Base-by-base conservation (phyloP, 2,113 vertebrate species). In the Progne subis region DNA sequence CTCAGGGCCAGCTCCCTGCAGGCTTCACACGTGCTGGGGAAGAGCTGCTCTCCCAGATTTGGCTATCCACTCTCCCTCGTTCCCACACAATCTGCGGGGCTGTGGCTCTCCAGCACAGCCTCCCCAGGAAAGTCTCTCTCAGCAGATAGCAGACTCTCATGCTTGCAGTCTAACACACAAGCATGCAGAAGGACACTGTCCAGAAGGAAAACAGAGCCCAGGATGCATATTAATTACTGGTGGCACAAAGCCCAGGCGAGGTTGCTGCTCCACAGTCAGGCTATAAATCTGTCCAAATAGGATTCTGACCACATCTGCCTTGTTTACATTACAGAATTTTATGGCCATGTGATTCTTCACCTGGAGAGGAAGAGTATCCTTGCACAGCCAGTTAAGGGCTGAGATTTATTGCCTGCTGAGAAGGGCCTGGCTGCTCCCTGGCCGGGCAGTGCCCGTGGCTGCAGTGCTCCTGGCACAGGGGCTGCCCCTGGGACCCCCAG, bases 271-370 rank as follows among this genome's bases (percentile, higher is more conserved):
- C 77, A 61, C 5, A 94, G 95, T 26, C 82, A 92, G 87, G 82
- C 77, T 46, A 91, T 96, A 96, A 97, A 97, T 96, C 97, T 97
- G 92, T 94, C 96, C 91, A 96, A 90, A 96, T 88, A 92, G 82
- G 91, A 96, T 94, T 96, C 76, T 88, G 91, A 95, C 86, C 67
- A 77, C 5, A 1, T 87, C 90, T 92, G 76, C 88, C 68, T 72
- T 94, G 93, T 97, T 97, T 97, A 94, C 87, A 86, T 92, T 82
- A 60, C 64, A 91, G 10, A 82, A 80, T 87, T 95, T 97, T 95
- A 95, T 86, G 89, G 79, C 86, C 91, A 90, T 96, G 94, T 88
- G 97, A 95, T 95, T 94, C 88, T 83, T 96, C 93, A 97, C 96
- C 97, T 97, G 93, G 76, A 91, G 95, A 94, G 79, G 87, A 87